A percentile compares a stretch with the other conserved stretches of the same genome.
These are phyloP conservation scores for Spodoptera exigua DNA, from an alignment of 2,888 invertebrate species.

Conservation along the genomic window DNA sequence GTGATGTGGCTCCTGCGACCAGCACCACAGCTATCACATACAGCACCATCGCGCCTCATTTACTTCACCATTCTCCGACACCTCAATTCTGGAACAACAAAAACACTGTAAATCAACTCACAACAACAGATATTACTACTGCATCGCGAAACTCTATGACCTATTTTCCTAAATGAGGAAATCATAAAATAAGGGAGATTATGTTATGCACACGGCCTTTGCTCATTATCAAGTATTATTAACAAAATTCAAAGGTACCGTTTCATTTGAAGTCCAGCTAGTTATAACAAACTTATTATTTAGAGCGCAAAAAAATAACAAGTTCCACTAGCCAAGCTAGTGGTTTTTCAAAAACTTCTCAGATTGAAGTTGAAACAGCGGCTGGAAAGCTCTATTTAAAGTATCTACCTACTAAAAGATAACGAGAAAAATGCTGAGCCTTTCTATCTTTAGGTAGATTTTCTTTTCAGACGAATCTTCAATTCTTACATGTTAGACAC, in stretches of 20 bases:
- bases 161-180: neutral
- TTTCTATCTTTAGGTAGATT: conserved; percentile 27
- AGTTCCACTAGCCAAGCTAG: conserved; percentile 7
- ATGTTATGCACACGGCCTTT: neutral
- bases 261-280: conserved; percentile 9
- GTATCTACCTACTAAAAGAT: conserved; percentile 19
- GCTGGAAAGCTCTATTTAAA: conserved; percentile 14
- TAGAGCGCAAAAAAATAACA: conserved; percentile 24
- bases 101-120: conserved; percentile 6
- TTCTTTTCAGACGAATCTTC: conserved; percentile 47
- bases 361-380: neutral
- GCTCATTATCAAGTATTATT: too few species aligned
- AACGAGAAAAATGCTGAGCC: conserved; percentile 26
- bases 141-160: conserved; percentile 16
- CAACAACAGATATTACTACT: neutral
- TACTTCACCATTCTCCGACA: conserved; percentile 82
- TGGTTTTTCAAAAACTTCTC: conserved; percentile 17
- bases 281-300: conserved; percentile 3
- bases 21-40: conserved; percentile 75
- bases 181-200: conserved; percentile 21
- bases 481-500: conserved; percentile 51
- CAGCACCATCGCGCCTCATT: conserved; percentile 77
- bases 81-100: conserved; percentile 68
- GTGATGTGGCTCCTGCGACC: conserved; percentile 68
- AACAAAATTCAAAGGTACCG: conserved; percentile 3